Percentiles rank a stretch among this genome's conserved stretches.
Conservation (phyloP, 2,888 invertebrate genomes). For the Lasioglossum lativentre region DNA sequence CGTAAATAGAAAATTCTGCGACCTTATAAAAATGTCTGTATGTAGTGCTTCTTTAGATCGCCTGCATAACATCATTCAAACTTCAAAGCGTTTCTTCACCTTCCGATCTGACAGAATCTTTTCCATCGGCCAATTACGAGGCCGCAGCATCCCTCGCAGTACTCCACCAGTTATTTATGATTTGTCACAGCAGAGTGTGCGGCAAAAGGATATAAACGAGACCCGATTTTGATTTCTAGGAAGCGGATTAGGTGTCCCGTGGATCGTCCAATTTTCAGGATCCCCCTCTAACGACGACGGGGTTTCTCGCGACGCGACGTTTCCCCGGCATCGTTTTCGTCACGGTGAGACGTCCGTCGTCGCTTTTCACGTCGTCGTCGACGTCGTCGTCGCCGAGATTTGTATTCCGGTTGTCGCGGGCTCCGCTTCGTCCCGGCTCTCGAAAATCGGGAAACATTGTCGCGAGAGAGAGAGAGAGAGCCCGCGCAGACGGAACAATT, state of each 20-base stretch:
- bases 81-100: background rate
- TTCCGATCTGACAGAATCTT: background rate
- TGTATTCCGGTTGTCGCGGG: background rate
- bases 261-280: constrained; percentile 41
- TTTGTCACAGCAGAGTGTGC: background rate
- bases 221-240: constrained; percentile 29
- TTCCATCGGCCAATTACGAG: background rate
- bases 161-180: background rate
- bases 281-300: background rate
- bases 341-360: background rate
- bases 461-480: background rate
- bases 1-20: too few species aligned
- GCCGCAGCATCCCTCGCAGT: background rate
- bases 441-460: constrained; percentile 3
- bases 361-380: background rate
- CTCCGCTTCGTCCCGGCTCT: background rate
- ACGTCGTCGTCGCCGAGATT: background rate
- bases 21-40: background rate
- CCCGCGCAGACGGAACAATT: constrained; percentile 8
- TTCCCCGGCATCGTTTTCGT: constrained; percentile 24
- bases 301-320: constrained; percentile 7
- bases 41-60: background rate
- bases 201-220: background rate
- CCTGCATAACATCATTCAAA: background rate
- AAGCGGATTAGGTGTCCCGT: constrained; percentile 61